Evolutionary conservation across 2,888 invertebrate species (phyloP), one percentile per base, ranked within the genome.

Genomic region (Latrodectus elegans): DNA sequence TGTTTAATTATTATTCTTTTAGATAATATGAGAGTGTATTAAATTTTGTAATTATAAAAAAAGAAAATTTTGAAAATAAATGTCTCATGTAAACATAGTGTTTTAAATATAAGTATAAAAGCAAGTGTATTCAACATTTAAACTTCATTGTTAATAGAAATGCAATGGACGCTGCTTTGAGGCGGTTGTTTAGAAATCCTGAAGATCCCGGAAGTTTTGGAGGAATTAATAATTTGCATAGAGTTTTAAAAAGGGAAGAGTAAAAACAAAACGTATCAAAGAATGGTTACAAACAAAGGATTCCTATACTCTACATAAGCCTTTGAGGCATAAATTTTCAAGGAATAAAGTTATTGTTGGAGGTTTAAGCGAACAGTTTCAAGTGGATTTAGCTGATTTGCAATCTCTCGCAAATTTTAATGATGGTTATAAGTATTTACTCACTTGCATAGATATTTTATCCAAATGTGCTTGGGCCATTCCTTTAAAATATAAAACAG

Each of bases 301-400:
- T 3, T 73, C 86, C 0, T 89, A n/a, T n/a, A n/a, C n/a, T n/a
- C n/a, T n/a, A n/a, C n/a, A n/a, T n/a, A n/a, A n/a, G n/a, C n/a
- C n/a, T 26, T 26, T 52, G 15, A 65, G 74, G 52, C 60, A 74
- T 8, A 83, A 75, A 51, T 90, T 89, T 71, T 52, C 0, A 1
- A 64, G 89, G 22, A 89, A 89, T 38, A 38, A 51, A 64, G 88
- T 89, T 8, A 86, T 88, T n/a, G 90, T 91, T 11, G 65, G 68
- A 22, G 87, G 84, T 17, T 87, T 90, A 11, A 90, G 91, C 72
- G 89, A 90, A 11, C 90, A 91, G 77, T 90, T 89, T 85, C 89
- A 91, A 76, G 88, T 89, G 11, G 90, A 91, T 75, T 72, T 90
- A 11, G 91, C 89, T 1, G 91, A 91, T 71, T 78, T 91, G 82